phyloP scores from a whole-genome alignment of 1,140 invertebrate genomes.

The Coenobita brevimanus region DNA sequence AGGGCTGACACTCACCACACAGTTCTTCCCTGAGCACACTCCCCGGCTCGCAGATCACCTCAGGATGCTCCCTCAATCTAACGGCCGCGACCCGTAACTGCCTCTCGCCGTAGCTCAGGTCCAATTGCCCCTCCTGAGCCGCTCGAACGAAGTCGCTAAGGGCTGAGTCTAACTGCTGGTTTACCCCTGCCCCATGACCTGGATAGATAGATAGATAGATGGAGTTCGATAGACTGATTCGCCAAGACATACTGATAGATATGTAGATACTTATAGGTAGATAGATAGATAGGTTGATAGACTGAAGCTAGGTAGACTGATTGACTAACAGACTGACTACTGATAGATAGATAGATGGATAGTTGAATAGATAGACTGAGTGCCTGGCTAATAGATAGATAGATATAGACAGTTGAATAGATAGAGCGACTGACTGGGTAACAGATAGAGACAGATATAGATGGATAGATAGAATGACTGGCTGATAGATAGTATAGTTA shows the following conservation, averaged over 20 bases:
- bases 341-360: too few relatives aligned
- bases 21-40: constrained; percentile 72
- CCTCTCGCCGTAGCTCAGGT: constrained; percentile 71
- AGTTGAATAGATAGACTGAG: too few relatives aligned
- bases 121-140: constrained; percentile 72
- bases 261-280: too few relatives aligned
- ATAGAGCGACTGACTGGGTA: too few relatives aligned
- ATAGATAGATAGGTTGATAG: too few relatives aligned
- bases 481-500: not conserved
- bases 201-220: not conserved
- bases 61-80: constrained; percentile 71
- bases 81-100: constrained; percentile 71
- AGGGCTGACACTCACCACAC: constrained; percentile 74
- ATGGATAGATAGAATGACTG: too few relatives aligned
- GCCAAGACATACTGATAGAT: not conserved
- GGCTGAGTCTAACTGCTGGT: constrained; percentile 66
- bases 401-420: too few relatives aligned
- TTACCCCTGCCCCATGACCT: constrained; percentile 68
- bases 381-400: too few relatives aligned
- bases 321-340: too few relatives aligned
- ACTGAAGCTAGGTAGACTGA: too few relatives aligned
- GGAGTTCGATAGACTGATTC: not conserved
- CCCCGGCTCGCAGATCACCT: constrained; percentile 73
- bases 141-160: constrained; percentile 69
- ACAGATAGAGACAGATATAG: too few relatives aligned